phyloP scores from a whole-genome alignment of 2,888 invertebrate genomes.

The Cyaniris semiargus region DNA sequence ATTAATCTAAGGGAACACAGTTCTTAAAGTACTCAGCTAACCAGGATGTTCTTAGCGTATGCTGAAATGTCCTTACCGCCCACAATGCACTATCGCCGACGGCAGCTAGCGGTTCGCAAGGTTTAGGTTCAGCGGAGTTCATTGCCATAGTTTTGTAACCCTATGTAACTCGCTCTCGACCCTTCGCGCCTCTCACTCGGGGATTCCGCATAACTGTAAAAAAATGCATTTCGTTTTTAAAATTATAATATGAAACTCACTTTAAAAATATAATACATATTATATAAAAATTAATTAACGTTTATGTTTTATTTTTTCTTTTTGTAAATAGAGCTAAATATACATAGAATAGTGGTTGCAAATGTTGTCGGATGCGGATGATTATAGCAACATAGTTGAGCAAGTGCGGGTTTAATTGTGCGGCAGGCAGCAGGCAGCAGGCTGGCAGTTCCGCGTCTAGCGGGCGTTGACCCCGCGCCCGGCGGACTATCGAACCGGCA shows the following conservation, averaged over 20 bases:
- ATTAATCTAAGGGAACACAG: not conserved
- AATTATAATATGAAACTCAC: not conserved
- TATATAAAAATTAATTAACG: not conserved
- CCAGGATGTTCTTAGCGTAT: not conserved
- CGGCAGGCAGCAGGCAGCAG: slow-evolving; percentile 62
- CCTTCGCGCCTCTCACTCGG: slow-evolving; percentile 73
- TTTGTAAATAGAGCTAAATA: not conserved
- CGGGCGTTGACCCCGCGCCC: slow-evolving; percentile 72
- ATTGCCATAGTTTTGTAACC: slow-evolving; percentile 82
- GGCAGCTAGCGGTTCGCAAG: slow-evolving; percentile 77
- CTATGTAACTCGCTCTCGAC: slow-evolving; percentile 77
- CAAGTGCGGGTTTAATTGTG: slow-evolving; percentile 72
- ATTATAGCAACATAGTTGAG: slow-evolving; percentile 41
- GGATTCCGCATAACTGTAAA: slow-evolving; percentile 41
- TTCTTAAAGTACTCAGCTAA: not conserved
- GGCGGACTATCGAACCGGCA: slow-evolving; percentile 60
- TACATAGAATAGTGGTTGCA: slow-evolving; percentile 25
- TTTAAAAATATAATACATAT: not conserved
- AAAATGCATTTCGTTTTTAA: not conserved
- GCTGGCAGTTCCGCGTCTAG: slow-evolving; percentile 72
- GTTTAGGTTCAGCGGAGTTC: slow-evolving; percentile 78
- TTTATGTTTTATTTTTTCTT: not conserved
- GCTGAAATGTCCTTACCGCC: not conserved
- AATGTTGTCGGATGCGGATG: slow-evolving; percentile 2
- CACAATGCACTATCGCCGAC: slow-evolving; percentile 54